phyloP scores from a whole-genome alignment of 2,113 vertebrate genomes.

The Poeciliopsis occidentalis region DNA sequence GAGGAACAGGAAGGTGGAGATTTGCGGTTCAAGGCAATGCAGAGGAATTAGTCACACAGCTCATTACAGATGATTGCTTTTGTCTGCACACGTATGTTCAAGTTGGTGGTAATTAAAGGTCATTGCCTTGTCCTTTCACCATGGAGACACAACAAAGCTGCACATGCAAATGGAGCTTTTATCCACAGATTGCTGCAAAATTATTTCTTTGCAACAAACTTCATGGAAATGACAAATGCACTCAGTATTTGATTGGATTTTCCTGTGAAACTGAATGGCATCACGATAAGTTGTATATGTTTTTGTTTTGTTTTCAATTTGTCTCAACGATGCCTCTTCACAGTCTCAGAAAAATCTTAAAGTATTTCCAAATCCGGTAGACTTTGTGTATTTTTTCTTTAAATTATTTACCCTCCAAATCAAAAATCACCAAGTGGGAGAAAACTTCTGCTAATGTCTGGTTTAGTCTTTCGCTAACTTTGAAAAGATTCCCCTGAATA shows the following conservation, averaged over 20 bases:
- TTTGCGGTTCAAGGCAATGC: neutral
- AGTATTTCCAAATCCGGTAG: neutral
- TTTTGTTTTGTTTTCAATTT: neutral
- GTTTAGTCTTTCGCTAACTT: too few species aligned
- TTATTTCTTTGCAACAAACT: neutral
- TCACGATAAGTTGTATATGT: neutral
- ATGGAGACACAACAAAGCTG: slow-evolving; percentile 5
- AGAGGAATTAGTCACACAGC: neutral
- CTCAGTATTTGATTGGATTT: slow-evolving; percentile 38
- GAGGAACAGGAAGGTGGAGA: slow-evolving; percentile 1
- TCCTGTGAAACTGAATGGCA: slow-evolving; percentile 14
- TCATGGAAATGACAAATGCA: slow-evolving; percentile 55
- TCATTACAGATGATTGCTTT: neutral
- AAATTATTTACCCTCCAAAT: neutral
- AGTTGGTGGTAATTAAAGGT: neutral
- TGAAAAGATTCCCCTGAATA: too few species aligned
- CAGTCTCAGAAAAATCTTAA: neutral
- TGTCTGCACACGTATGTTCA: neutral
- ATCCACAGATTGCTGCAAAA: slow-evolving; percentile 14
- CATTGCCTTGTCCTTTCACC: neutral
- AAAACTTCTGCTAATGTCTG: too few species aligned
- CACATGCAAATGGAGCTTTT: slow-evolving; percentile 33
- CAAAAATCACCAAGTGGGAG: too few species aligned
- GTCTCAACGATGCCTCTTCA: neutral
- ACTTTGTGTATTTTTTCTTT: neutral